Conservation (phyloP, 2,888 invertebrate genomes). For the Parapristionchus giblindavisi region DNA sequence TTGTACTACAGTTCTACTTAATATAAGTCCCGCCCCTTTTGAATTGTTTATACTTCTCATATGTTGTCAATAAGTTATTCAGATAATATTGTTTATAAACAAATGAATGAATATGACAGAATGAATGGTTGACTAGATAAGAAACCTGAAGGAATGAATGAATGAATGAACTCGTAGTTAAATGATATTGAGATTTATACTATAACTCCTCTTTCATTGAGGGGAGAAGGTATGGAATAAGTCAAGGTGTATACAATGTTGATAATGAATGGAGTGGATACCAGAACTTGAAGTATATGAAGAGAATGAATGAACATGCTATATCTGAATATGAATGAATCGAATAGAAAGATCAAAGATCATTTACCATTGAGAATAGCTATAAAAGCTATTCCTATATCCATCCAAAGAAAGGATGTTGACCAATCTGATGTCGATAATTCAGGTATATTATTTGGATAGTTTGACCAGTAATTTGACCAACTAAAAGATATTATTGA, state of each 20-base stretch:
- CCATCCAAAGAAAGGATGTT: conserved; percentile 28
- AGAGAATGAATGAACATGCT: background rate
- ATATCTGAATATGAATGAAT: background rate
- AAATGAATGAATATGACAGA: too few relatives aligned
- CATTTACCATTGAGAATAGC: conserved; percentile 5
- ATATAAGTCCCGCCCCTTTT: too few relatives aligned
- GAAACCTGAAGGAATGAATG: background rate
- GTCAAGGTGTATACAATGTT: conserved; percentile 9
- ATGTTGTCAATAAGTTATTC: too few relatives aligned
- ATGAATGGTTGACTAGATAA: conserved; percentile 20
- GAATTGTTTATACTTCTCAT: too few relatives aligned
- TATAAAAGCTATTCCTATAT: conserved; percentile 5
- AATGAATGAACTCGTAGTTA: conserved; percentile 2
- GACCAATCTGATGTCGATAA: background rate
- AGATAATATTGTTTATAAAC: too few relatives aligned
- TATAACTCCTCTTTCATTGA: too few relatives aligned
- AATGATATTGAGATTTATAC: too few relatives aligned
- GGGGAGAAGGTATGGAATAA: background rate
- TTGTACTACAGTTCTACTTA: too few relatives aligned
- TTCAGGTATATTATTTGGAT: background rate
- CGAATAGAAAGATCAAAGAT: too few relatives aligned
- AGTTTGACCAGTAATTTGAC: conserved; percentile 24
- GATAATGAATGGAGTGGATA: conserved; percentile 14
- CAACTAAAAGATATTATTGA: conserved; percentile 14
- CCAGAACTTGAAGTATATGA: conserved; percentile 30